Evolutionary conservation across 2,797 vertebrate genomes (phyloP).

Genomic region (Coluber constrictor): DNA sequence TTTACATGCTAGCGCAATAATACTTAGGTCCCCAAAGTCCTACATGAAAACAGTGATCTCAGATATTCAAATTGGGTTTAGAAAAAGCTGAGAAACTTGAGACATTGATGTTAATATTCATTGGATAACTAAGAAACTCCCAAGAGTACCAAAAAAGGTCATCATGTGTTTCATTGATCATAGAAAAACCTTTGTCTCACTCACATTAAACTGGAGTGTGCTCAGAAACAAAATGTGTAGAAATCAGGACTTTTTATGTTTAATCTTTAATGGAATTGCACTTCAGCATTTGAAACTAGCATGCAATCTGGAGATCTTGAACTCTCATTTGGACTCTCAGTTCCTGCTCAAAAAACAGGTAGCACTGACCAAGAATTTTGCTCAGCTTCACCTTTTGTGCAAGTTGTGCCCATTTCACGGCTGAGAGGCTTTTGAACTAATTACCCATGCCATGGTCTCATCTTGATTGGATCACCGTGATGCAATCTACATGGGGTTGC

Average conservation of each 20-base stretch:
- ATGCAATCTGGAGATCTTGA: background rate
- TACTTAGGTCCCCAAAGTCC: too few relatives aligned
- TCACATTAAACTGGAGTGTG: background rate
- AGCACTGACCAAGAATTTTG: background rate
- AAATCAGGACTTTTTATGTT: background rate
- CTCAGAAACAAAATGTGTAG: background rate
- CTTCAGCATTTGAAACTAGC: background rate
- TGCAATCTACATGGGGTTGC: background rate
- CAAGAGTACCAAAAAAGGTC: background rate
- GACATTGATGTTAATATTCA: background rate
- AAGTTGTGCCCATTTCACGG: background rate
- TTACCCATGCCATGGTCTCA: background rate
- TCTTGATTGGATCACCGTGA: background rate
- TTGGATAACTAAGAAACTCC: background rate
- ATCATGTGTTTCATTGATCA: background rate
- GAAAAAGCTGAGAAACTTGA: background rate
- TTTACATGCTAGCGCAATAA: background rate
- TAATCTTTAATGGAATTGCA: background rate
- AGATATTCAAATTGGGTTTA: background rate
- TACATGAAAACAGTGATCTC: background rate
- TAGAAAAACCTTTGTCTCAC: background rate
- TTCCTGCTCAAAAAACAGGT: background rate
- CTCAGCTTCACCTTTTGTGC: background rate
- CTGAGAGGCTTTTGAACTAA: background rate
- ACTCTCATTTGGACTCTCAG: background rate